Base-by-base conservation (phyloP, 2,113 vertebrate species). In the Numenius arquata region DNA sequence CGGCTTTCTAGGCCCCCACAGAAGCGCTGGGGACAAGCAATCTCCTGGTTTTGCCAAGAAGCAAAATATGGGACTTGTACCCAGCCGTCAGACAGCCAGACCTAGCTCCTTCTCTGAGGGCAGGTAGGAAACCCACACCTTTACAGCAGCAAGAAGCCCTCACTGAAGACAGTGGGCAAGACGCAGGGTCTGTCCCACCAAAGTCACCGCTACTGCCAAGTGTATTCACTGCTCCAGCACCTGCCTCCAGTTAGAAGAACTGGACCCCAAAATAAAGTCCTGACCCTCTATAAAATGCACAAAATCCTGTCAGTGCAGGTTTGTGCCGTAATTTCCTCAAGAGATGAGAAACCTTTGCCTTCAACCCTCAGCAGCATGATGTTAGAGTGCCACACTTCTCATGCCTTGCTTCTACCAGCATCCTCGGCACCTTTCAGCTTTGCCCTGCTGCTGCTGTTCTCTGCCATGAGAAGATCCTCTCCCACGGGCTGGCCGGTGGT, bases 21-120 rank as follows among this genome's bases (percentile, higher is more conserved):
- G 41, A 34, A 58, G 56, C 1, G 1, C 32, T 23, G 41, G 30
- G 13, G 9, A 40, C 21, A 58, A 21, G 23, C 6, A 13, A 48
- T 13, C 47, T 36, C 36, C 29, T 15, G 40, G 11, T 17, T 87
- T 43, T 61, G 63, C 20, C 62, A 61, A 53, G 20, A 25, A 32
- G 17, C 52, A 72, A 62, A 21, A 61, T 7, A 48, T 0, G 16
- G n/a, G 20, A 40, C 29, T 40, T 0, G 0, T 34, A 6, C 29
- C 2, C 21, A 15, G 15, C 32, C 0, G 1, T 16, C 27, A 19
- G 38, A 25, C 23, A 45, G 40, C 38, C 65, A 47, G 9, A 47
- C 15, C 25, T 34, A 65, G 41, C 43, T 71, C 50, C 68, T 66
- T 9, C 32, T 34, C 32, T 13, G 2, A 13, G 1, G 1, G 45